These are phyloP conservation scores for Aphelocoma californica DNA, from an alignment of 2,797 vertebrate species.

Conservation along the genomic window DNA sequence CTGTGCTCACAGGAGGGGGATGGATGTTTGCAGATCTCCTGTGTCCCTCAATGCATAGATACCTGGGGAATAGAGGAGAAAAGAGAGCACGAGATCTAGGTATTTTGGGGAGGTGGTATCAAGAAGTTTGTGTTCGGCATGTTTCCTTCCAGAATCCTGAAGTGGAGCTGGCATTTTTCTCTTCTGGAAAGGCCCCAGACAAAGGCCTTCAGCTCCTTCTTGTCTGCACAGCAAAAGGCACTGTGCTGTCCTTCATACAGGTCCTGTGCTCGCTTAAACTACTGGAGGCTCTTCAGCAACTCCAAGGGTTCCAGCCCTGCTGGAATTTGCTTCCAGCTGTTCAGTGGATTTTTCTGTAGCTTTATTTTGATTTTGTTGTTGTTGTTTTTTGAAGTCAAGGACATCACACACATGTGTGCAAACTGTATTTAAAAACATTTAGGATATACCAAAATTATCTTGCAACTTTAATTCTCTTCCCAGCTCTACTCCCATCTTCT, in stretches of 20 bases:
- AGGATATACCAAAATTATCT: conserved; percentile 2
- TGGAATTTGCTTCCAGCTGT: neutral
- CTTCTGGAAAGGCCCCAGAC: neutral
- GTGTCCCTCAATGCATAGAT: neutral
- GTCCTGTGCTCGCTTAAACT: neutral
- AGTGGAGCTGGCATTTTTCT: neutral
- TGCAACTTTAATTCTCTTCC: conserved; percentile 13
- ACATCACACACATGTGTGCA: neutral
- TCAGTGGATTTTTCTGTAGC: neutral
- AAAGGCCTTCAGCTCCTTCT: neutral
- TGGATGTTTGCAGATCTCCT: neutral
- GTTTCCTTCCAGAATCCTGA: neutral
- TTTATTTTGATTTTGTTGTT: neutral
- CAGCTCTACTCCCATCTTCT: neutral
- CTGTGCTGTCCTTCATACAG: neutral
- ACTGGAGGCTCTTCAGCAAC: neutral
- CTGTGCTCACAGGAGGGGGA: neutral
- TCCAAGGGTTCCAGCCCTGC: neutral
- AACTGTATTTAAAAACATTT: neutral
- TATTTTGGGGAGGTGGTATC: neutral
- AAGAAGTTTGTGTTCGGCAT: neutral
- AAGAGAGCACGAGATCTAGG: rapidly evolving
- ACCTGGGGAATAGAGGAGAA: neutral
- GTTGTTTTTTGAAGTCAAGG: neutral
- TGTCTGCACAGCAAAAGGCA: neutral